phyloP scores from a whole-genome alignment of 2,888 invertebrate genomes.

The Drosophila robusta region DNA sequence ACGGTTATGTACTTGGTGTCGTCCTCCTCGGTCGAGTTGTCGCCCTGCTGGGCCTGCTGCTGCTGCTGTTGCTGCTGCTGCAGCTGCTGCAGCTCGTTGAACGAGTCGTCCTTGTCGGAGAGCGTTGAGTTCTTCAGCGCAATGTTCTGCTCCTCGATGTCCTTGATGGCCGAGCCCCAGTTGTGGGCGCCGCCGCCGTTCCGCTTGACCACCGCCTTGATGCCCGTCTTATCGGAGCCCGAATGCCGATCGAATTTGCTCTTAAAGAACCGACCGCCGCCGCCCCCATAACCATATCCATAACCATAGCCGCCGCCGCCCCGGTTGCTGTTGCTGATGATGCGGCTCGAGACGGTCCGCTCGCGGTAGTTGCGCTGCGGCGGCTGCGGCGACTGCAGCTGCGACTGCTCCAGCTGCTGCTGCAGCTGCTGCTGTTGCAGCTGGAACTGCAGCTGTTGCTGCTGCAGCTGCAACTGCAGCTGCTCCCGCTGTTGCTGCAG shows the following conservation, averaged over 20 bases:
- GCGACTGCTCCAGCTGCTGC: constrained; percentile 2
- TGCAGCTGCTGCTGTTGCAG: background rate
- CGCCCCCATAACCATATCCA: background rate
- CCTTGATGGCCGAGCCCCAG: constrained; percentile 36
- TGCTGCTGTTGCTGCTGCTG: background rate
- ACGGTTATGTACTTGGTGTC: constrained; percentile 30
- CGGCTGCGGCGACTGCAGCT: background rate
- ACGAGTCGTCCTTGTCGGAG: constrained; percentile 1
- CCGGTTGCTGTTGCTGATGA: constrained; percentile 24
- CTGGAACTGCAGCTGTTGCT: background rate
- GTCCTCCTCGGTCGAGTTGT: constrained; percentile 1
- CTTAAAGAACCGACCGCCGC: background rate
- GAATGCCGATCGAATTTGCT: constrained; percentile 35
- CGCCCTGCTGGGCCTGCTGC: background rate
- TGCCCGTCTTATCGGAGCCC: constrained; percentile 25
- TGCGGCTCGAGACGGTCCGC: constrained; percentile 3
- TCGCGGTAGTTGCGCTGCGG: constrained; percentile 7
- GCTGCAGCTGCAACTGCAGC: background rate
- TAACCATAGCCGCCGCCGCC: background rate
- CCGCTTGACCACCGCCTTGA: constrained; percentile 32
- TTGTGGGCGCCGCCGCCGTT: constrained; percentile 42
- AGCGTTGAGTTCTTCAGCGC: background rate
- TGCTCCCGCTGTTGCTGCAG: background rate
- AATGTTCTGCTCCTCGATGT: constrained; percentile 23
- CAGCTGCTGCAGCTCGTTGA: background rate